phyloP scores from a whole-genome alignment of 2,888 invertebrate species.

The Himalopsyche japonica region DNA sequence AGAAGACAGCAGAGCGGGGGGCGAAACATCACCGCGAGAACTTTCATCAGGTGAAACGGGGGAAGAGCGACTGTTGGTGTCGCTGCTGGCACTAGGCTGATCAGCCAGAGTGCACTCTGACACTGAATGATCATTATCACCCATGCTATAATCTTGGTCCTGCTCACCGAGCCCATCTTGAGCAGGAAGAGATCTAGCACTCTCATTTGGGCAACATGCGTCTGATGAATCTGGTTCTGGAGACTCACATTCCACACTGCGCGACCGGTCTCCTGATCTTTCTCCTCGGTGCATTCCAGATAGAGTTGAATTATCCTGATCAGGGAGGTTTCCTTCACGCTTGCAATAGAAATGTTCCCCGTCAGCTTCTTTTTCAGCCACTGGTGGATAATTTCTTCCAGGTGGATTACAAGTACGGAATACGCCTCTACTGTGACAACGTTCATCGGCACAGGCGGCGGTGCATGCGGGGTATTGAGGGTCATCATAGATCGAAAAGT shows the following conservation, averaged over 20 bases:
- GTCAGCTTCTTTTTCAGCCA: slow-evolving; percentile 1
- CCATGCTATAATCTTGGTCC: slow-evolving; percentile 34
- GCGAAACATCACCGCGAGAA: not conserved
- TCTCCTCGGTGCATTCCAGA: not conserved
- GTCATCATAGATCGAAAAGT: slow-evolving; percentile 46
- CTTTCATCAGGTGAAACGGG: not conserved
- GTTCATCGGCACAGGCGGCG: slow-evolving; percentile 30
- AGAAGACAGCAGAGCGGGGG: not conserved
- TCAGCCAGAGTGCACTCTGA: slow-evolving; percentile 27
- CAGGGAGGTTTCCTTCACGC: not conserved
- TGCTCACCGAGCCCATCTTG: slow-evolving; percentile 36
- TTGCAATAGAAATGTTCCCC: not conserved
- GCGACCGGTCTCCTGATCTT: not conserved
- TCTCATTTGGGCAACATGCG: slow-evolving; percentile 1
- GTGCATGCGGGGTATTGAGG: slow-evolving; percentile 36
- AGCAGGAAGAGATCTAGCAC: slow-evolving; percentile 5
- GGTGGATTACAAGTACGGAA: slow-evolving; percentile 29
- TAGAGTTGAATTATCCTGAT: not conserved
- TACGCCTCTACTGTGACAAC: slow-evolving; percentile 25
- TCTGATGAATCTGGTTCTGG: slow-evolving; percentile 23
- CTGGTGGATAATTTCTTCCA: slow-evolving; percentile 25
- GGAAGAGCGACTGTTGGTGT: slow-evolving; percentile 18
- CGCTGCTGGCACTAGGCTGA: slow-evolving; percentile 25
- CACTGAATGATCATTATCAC: slow-evolving; percentile 32
- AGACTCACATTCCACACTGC: slow-evolving; percentile 27